Conservation (phyloP, 2,797 vertebrate species). For the Ctenopoma kingsleyae region DNA sequence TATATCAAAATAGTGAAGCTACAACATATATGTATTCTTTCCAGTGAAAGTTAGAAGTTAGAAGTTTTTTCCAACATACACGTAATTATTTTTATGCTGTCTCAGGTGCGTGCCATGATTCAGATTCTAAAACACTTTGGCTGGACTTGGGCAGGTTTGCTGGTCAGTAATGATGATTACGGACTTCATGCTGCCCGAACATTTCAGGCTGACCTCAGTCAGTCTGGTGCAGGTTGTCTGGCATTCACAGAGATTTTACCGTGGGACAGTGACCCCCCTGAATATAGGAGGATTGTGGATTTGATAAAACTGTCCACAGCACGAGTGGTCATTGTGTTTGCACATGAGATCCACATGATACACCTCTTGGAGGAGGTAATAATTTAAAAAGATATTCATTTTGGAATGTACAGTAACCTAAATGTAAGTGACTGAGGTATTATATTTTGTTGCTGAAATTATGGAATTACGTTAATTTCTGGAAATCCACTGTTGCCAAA, state of each 20-base stretch:
- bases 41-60: neutral
- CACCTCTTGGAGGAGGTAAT: slow-evolving; percentile 50
- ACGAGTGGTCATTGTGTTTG: slow-evolving; percentile 64
- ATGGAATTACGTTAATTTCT: neutral
- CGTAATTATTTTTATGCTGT: slow-evolving; percentile 24
- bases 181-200: slow-evolving; percentile 69
- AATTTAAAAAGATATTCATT: neutral
- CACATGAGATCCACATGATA: slow-evolving; percentile 54
- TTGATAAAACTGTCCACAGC: slow-evolving; percentile 60
- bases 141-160: slow-evolving; percentile 79
- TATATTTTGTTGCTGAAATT: neutral
- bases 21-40: too few relatives aligned
- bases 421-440: neutral
- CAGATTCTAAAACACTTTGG: slow-evolving; percentile 74
- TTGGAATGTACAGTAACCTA: neutral
- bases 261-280: slow-evolving; percentile 45
- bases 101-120: slow-evolving; percentile 65
- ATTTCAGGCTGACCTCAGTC: slow-evolving; percentile 56
- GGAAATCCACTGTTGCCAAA: neutral
- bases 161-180: slow-evolving; percentile 79
- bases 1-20: neutral
- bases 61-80: neutral
- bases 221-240: slow-evolving; percentile 60
- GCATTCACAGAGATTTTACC: slow-evolving; percentile 75
- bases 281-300: slow-evolving; percentile 51